A percentile compares a stretch with the other conserved stretches of the same genome.
Conservation (phyloP, 2,113 vertebrate species). For the Gallinago jamesoni region DNA sequence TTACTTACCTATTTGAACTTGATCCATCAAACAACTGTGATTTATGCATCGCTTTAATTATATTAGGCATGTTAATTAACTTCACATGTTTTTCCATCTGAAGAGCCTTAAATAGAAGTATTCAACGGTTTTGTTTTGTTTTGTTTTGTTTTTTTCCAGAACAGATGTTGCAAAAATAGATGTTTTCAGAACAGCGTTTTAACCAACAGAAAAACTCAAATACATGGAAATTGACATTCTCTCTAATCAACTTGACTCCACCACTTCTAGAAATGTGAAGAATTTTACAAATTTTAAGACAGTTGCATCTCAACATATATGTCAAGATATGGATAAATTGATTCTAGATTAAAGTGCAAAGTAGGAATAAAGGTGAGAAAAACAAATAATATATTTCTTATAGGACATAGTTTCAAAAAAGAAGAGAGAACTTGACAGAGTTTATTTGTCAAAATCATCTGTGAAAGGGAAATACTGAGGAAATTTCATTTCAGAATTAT, state of each 20-base stretch:
- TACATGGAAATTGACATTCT: background rate
- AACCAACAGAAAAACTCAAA: background rate
- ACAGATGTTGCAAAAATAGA: background rate
- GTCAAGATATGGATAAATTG: background rate
- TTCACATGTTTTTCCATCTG: background rate
- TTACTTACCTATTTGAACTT: background rate
- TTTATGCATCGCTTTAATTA: background rate
- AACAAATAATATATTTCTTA: background rate
- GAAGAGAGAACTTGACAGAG: background rate
- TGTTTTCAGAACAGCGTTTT: background rate
- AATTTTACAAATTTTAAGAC: background rate
- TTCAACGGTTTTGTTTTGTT: background rate
- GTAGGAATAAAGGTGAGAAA: background rate
- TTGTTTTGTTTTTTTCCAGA: background rate
- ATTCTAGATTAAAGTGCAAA: background rate
- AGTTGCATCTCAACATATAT: background rate
- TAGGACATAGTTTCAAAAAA: background rate
- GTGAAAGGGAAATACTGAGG: background rate
- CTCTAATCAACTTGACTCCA: background rate
- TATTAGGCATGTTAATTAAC: background rate
- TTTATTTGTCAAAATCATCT: background rate
- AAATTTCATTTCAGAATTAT: background rate
- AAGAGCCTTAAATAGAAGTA: background rate
- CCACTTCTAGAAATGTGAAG: background rate
- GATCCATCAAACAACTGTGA: background rate